Conservation (phyloP, 1,140 invertebrate genomes). For the Drusus annulatus region DNA sequence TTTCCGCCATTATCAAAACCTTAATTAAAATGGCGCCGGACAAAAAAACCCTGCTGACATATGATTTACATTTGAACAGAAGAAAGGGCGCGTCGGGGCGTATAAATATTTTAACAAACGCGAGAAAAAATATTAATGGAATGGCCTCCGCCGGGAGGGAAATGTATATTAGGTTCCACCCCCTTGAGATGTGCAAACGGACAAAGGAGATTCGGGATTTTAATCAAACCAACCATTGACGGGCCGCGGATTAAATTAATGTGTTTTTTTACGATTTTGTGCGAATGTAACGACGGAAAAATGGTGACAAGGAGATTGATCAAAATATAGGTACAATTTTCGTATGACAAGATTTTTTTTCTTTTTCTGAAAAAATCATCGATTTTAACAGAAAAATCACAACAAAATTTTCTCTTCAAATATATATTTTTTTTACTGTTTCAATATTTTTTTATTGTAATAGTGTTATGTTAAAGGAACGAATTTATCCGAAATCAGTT, state of each 20-base stretch:
- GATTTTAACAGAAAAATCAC: no score
- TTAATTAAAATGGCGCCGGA: conserved; percentile 33
- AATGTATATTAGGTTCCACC: conserved; percentile 13
- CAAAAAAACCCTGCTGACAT: conserved; percentile 34
- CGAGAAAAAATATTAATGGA: conserved; percentile 38
- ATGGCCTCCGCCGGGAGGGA: not conserved
- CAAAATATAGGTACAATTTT: no score
- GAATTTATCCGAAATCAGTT: no score
- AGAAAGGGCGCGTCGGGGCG: conserved; percentile 33
- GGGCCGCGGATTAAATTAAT: not conserved
- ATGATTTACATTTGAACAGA: conserved; percentile 40
- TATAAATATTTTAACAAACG: conserved; percentile 40
- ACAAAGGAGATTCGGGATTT: not conserved
- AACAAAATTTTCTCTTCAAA: no score
- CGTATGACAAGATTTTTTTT: no score
- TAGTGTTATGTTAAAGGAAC: no score
- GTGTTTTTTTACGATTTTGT: not conserved
- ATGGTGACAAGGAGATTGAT: no score
- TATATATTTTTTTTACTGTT: no score
- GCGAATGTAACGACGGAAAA: no score
- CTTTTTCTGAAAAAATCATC: no score
- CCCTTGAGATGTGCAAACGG: conserved; percentile 7
- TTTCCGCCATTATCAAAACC: not conserved
- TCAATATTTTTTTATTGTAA: no score
- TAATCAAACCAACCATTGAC: conserved; percentile 27